Evolutionary conservation across 2,888 invertebrate genomes (phyloP).

Genomic region (Blastobasis adustella): DNA sequence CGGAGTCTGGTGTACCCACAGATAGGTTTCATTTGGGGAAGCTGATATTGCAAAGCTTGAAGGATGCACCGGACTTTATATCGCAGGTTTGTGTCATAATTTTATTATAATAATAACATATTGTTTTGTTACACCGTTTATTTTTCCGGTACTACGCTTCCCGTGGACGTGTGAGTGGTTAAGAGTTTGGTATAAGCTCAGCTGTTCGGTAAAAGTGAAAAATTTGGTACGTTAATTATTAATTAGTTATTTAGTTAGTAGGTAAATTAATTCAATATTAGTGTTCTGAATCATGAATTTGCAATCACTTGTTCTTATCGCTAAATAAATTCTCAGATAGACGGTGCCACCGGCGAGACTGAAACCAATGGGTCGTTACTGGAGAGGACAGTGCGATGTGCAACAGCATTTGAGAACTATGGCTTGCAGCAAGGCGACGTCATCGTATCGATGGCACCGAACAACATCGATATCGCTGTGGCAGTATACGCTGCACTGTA

Average conservation of each 20-base stretch:
- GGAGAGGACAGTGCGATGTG: conserved; percentile 49
- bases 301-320: too few relatives aligned
- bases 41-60: conserved; percentile 19
- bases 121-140: too few relatives aligned
- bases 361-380: conserved; percentile 53
- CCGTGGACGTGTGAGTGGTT: too few relatives aligned
- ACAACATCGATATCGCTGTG: conserved; percentile 55
- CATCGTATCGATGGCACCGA: conserved; percentile 59
- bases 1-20: conserved; percentile 20
- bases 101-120: too few relatives aligned
- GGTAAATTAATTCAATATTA: too few relatives aligned
- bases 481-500: conserved; percentile 64
- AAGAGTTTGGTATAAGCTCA: background rate
- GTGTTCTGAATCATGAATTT: too few relatives aligned
- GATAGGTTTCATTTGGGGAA: conserved; percentile 29
- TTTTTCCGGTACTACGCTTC: too few relatives aligned
- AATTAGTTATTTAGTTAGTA: too few relatives aligned
- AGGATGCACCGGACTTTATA: conserved; percentile 22
- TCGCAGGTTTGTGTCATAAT: conserved; percentile 11
- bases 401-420: conserved; percentile 42
- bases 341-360: conserved; percentile 50
- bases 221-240: too few relatives aligned
- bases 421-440: conserved; percentile 57
- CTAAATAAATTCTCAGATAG: conserved; percentile 33
- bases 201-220: background rate